Conservation (phyloP, 2,113 vertebrate genomes). For the Eolophus roseicapilla region DNA sequence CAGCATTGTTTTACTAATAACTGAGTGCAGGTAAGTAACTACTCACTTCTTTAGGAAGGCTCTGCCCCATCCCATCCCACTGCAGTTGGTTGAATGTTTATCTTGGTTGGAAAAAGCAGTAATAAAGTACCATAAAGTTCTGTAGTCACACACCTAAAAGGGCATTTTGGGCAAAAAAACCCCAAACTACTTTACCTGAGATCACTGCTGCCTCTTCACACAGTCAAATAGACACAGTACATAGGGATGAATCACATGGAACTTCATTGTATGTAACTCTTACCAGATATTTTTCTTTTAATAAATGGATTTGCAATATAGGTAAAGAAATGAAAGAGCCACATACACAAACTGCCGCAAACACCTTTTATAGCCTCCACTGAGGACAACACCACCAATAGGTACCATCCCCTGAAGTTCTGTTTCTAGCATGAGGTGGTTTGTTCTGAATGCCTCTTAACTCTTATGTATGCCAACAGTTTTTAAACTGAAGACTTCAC, state of each 20-base stretch:
- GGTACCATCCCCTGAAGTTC: not conserved
- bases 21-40: constrained; percentile 5
- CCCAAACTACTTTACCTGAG: not conserved
- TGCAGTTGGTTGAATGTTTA: not conserved
- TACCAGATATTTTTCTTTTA: not conserved
- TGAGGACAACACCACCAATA: not conserved
- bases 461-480: not conserved
- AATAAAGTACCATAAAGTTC: not conserved
- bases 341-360: not conserved
- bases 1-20: not conserved
- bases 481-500: not conserved
- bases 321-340: not conserved
- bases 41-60: not conserved
- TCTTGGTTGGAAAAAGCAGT: not conserved
- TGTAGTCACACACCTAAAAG: not conserved
- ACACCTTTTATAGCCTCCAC: too few species aligned
- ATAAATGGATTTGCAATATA: not conserved
- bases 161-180: not conserved
- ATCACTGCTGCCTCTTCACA: not conserved
- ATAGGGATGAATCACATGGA: not conserved
- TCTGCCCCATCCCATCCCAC: not conserved
- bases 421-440: not conserved
- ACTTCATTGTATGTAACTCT: not conserved
- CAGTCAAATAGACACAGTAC: not conserved
- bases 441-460: not conserved